phyloP scores from a whole-genome alignment of 2,888 invertebrate species.

The Belgica antarctica region DNA sequence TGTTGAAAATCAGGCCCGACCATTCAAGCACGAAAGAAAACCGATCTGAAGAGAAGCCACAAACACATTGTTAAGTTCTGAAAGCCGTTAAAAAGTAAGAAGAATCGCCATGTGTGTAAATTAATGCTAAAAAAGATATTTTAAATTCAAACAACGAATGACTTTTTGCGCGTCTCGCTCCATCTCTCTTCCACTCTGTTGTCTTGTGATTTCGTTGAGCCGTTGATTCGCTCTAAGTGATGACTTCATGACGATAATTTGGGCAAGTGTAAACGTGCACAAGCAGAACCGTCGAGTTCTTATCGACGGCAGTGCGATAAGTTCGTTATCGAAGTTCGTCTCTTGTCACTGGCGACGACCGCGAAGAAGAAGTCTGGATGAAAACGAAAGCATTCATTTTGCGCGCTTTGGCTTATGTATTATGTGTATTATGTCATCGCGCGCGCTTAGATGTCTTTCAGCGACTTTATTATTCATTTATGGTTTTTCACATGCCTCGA shows the following conservation, averaged over 20 bases:
- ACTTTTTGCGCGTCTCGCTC: not conserved
- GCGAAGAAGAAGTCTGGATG: not conserved
- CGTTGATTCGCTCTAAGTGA: not conserved
- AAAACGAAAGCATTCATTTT: not conserved
- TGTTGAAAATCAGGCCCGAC: conserved; percentile 12
- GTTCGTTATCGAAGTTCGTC: no score
- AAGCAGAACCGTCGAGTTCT: no score
- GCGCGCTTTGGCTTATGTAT: no score
- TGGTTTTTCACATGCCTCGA: conserved; percentile 2
- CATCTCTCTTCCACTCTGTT: not conserved
- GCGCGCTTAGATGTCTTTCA: not conserved
- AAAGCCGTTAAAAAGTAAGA: conserved; percentile 5
- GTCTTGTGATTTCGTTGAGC: not conserved
- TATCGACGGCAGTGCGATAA: no score
- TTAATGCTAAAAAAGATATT: not conserved
- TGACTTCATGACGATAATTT: conserved; percentile 19
- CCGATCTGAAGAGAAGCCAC: not conserved
- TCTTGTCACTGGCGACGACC: not conserved
- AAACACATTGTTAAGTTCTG: not conserved
- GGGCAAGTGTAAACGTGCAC: no score
- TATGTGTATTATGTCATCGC: conserved; percentile 15
- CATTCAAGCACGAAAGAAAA: not conserved
- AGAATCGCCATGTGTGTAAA: conserved; percentile 5
- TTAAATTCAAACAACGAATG: not conserved
- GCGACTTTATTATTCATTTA: not conserved